Evolutionary conservation across 2,113 vertebrate genomes (phyloP).

Genomic region (Octodon degus): DNA sequence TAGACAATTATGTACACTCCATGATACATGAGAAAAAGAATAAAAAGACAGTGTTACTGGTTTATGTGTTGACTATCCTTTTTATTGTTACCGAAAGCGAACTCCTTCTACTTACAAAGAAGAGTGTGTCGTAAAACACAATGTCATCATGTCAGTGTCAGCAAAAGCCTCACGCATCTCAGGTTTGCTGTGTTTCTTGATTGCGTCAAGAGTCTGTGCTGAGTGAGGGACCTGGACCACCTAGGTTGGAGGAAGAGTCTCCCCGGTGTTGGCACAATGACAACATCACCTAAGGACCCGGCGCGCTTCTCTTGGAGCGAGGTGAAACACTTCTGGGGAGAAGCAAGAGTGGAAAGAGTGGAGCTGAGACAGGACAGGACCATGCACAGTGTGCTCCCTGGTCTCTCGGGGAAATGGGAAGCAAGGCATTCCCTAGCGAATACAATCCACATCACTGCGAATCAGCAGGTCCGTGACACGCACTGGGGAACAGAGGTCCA

Average conservation of each 20-base stretch:
- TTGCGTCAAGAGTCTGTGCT: background rate
- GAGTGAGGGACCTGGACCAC: background rate
- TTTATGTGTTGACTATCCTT: background rate
- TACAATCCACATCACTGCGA: accelerated
- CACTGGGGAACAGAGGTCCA: background rate
- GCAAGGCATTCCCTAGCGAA: background rate
- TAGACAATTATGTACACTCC: background rate
- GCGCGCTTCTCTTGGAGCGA: background rate
- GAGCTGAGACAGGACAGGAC: too few species aligned
- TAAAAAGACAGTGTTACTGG: background rate
- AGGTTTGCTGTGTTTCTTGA: background rate
- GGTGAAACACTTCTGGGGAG: too few species aligned
- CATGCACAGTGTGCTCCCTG: accelerated
- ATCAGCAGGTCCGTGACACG: background rate
- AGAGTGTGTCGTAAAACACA: background rate
- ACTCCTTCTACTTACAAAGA: background rate
- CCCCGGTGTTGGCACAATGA: background rate
- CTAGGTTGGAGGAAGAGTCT: too few species aligned
- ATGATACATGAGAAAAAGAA: background rate
- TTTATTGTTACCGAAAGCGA: background rate
- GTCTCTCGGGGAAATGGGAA: background rate
- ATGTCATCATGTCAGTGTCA: background rate
- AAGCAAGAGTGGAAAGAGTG: background rate
- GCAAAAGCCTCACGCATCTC: background rate
- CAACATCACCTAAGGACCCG: background rate